phyloP scores from a whole-genome alignment of 2,797 vertebrate genomes.

The Crenuchus spilurus region DNA sequence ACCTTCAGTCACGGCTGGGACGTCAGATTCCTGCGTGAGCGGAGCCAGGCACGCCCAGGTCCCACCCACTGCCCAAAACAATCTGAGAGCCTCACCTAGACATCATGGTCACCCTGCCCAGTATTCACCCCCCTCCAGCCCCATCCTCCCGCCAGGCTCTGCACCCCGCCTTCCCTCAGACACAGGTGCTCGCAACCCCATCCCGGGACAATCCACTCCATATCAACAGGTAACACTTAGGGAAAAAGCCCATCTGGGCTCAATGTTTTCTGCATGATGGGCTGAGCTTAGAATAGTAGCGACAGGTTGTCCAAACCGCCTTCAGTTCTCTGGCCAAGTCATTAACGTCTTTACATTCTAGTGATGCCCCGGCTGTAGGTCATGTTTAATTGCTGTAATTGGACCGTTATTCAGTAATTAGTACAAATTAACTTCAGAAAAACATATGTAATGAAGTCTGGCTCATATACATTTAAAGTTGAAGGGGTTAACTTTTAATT shows the following conservation, averaged over 20 bases:
- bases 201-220: slow-evolving; percentile 66
- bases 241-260: background rate
- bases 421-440: no score
- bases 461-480: no score
- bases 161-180: slow-evolving; percentile 42
- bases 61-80: slow-evolving; percentile 20
- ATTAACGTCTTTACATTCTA: no score
- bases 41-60: slow-evolving; percentile 43
- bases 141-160: slow-evolving; percentile 54
- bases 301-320: no score
- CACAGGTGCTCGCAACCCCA: slow-evolving; percentile 56
- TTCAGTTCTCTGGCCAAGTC: no score
- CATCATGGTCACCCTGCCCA: slow-evolving; percentile 57
- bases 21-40: slow-evolving; percentile 31
- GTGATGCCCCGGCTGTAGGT: background rate
- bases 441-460: no score
- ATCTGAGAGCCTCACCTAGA: slow-evolving; percentile 25
- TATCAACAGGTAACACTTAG: slow-evolving; percentile 78
- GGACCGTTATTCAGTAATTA: background rate
- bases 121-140: slow-evolving; percentile 52
- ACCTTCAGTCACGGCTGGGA: slow-evolving; percentile 53
- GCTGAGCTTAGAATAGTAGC: no score
- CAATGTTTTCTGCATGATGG: background rate
- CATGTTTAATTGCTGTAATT: background rate
- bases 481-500: no score